Conservation (phyloP, 2,797 vertebrate genomes). For the Erpetoichthys calabaricus region DNA sequence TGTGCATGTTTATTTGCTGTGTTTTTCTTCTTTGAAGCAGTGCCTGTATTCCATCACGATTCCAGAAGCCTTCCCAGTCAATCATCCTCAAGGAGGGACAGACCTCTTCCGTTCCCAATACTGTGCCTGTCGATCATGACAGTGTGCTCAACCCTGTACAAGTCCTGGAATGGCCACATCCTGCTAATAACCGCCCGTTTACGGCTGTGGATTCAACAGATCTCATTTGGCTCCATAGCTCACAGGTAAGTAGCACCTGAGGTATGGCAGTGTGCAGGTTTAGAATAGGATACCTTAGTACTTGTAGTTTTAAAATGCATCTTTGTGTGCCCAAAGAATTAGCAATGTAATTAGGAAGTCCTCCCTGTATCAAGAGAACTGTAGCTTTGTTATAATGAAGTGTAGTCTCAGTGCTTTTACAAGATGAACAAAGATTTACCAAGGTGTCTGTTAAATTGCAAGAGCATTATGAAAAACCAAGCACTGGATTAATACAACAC, state of each 20-base stretch:
- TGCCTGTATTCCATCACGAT: constrained; percentile 75
- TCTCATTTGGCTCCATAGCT: constrained; percentile 47
- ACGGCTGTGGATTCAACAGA: constrained; percentile 41
- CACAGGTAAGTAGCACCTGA: constrained; percentile 40
- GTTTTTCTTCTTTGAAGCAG: constrained; percentile 37
- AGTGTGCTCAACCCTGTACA: constrained; percentile 21
- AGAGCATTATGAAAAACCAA: no score
- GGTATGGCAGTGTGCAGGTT: not conserved
- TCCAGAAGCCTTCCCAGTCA: constrained; percentile 73
- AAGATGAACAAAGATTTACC: no score
- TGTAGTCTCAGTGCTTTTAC: no score
- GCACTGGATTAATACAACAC: no score
- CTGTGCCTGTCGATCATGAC: constrained; percentile 40
- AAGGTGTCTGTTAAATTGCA: no score
- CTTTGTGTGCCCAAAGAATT: no score
- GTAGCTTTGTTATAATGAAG: no score
- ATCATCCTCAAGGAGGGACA: constrained; percentile 67
- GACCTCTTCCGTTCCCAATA: constrained; percentile 45
- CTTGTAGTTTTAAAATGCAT: no score
- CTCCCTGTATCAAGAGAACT: no score
- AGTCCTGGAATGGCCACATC: constrained; percentile 18
- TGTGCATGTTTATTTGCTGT: not conserved
- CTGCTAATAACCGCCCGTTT: constrained; percentile 33
- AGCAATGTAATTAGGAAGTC: no score
- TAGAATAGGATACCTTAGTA: no score